phyloP scores from a whole-genome alignment of 2,113 vertebrate species.

The Ploceus nigricollis region DNA sequence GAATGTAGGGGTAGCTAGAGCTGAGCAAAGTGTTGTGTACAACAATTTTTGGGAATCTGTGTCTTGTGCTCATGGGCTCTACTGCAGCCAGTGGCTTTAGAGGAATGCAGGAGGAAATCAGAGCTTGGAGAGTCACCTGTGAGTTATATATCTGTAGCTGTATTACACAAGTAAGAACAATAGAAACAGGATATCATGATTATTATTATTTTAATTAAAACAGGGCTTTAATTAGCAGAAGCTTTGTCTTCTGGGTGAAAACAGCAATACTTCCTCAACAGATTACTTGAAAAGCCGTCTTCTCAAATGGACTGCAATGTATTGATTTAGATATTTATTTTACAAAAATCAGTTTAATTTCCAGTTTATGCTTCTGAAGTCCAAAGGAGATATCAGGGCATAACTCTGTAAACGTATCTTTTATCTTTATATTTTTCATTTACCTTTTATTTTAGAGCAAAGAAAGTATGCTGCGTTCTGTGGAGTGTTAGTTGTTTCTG shows the following conservation, averaged over 20 bases:
- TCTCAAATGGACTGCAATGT: background rate
- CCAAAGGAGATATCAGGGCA: background rate
- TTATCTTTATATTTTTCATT: background rate
- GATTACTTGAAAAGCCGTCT: background rate
- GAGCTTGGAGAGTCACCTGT: background rate
- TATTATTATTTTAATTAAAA: background rate
- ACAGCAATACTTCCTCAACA: background rate
- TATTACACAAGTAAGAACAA: background rate
- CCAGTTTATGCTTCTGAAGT: background rate
- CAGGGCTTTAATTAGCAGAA: background rate
- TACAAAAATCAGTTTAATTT: background rate
- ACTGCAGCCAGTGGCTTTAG: background rate
- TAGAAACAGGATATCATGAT: background rate
- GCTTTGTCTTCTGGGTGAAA: background rate
- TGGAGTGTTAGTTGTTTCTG: background rate
- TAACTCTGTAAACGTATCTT: background rate
- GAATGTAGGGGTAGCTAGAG: background rate
- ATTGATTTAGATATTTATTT: background rate
- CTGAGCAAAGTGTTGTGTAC: background rate
- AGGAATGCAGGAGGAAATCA: background rate
- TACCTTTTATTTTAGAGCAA: background rate
- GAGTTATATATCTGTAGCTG: background rate
- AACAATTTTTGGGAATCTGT: background rate
- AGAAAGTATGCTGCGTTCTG: accelerated
- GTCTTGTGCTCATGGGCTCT: accelerated